Conservation (phyloP, 2,888 invertebrate genomes). For the Cryptus viduatorius region DNA sequence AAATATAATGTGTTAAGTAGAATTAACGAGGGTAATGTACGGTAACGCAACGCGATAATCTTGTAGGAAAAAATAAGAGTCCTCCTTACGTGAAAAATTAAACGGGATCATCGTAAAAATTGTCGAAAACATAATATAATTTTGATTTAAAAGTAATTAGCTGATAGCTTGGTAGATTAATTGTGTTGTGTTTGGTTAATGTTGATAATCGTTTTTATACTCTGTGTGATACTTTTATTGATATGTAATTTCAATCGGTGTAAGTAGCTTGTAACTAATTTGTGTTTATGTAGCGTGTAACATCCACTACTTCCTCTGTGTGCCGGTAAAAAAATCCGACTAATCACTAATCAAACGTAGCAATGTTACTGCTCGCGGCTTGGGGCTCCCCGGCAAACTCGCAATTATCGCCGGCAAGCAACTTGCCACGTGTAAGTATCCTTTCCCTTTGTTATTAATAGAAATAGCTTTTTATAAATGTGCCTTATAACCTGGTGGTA, state of each 20-base stretch:
- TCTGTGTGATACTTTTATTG: constrained; percentile 35
- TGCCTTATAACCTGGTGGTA: constrained; percentile 32
- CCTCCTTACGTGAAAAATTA: not conserved
- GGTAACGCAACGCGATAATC: not conserved
- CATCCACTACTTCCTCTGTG: constrained; percentile 80
- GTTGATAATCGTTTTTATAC: constrained; percentile 27
- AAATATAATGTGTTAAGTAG: constrained; percentile 6
- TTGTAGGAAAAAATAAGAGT: not conserved
- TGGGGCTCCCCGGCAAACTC: constrained; percentile 78
- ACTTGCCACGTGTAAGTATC: constrained; percentile 82
- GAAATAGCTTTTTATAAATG: constrained; percentile 31
- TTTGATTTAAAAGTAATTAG: constrained; percentile 25
- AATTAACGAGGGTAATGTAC: not conserved
- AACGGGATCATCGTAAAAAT: not conserved
- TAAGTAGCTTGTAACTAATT: constrained; percentile 84
- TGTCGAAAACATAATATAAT: not conserved
- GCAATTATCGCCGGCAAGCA: constrained; percentile 73
- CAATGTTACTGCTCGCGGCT: constrained; percentile 75
- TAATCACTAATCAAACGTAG: constrained; percentile 82
- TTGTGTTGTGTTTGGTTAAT: constrained; percentile 30
- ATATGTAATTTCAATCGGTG: constrained; percentile 69
- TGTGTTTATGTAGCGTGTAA: constrained; percentile 85
- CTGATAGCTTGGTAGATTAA: constrained; percentile 52
- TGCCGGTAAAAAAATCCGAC: constrained; percentile 81
- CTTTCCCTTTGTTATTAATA: constrained; percentile 56